Percentiles rank a stretch among this genome's conserved stretches.
These are phyloP conservation scores for Dryobates pubescens DNA, from an alignment of 2,797 vertebrate species.

Conservation along the genomic window DNA sequence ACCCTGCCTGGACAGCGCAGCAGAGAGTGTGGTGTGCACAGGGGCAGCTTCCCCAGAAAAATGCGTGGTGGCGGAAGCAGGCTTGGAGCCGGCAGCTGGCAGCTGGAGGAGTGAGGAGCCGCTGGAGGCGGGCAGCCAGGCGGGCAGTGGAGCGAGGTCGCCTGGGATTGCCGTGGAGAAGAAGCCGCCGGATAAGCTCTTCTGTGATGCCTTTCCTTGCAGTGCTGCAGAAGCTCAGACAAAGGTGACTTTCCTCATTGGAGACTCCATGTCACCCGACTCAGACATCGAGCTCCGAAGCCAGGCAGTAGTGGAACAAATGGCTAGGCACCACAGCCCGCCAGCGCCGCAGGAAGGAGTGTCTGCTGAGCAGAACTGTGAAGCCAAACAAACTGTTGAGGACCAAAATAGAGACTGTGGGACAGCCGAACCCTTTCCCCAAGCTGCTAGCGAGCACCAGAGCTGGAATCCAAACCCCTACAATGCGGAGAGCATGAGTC, in stretches of 20 bases:
- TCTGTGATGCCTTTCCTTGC: conserved; percentile 75
- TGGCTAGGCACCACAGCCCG: conserved; percentile 85
- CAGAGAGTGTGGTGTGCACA: conserved; percentile 83
- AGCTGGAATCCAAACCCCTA: conserved; percentile 83
- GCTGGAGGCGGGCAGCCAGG: conserved; percentile 60
- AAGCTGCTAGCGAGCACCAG: conserved; percentile 79
- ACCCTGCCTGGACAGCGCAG: conserved; percentile 76
- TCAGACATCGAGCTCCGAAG: conserved; percentile 94
- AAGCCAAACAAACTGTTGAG: conserved; percentile 74
- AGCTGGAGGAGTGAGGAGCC: conserved; percentile 56
- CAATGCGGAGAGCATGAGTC: conserved; percentile 80
- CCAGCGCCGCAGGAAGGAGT: conserved; percentile 77
- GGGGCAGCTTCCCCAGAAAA: conserved; percentile 80
- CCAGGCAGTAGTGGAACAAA: conserved; percentile 85
- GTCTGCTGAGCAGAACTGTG: conserved; percentile 70
- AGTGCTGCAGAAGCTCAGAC: conserved; percentile 79
- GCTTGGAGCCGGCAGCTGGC: conserved; percentile 52
- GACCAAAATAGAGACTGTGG: conserved; percentile 88
- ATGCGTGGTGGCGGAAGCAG: conserved; percentile 50
- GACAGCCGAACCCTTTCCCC: conserved; percentile 75
- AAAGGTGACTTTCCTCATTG: conserved; percentile 97
- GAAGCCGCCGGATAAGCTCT: conserved; percentile 91
- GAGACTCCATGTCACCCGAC: conserved; percentile 97
- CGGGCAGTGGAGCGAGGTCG: conserved; percentile 64
- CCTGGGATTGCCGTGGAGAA: conserved; percentile 83